Evolutionary conservation across 2,113 vertebrate genomes (phyloP), one percentile per base, ranked within the genome.

Genomic region (Corynorhinus townsendii): DNA sequence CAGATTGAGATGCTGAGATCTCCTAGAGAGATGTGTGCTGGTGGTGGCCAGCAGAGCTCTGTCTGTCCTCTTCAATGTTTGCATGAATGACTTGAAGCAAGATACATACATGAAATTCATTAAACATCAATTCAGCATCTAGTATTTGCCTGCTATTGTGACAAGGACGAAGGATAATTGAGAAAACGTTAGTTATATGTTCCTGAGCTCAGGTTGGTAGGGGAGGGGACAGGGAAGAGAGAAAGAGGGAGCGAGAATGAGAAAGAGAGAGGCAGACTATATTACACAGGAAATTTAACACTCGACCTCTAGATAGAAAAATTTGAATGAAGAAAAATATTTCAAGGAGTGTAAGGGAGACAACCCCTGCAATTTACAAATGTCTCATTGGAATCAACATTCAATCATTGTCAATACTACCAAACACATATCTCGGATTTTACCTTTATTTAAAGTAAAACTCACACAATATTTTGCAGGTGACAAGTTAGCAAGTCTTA

Each of bases 41-140:
- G 95, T 40, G 80, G 49, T 81, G 95, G 12, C 92, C 94, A 52
- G 68, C 90, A 71, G 77, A 90, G 84, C 77, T 90, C 71, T 89
- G 88, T 90, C 85, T 96, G 87, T 97, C 96, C 82, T 95, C 96
- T 96, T 97, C 95, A 24, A 7, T 56, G 90, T 89, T 40, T 76
- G 64, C 59, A n/a, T 56, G 94, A 90, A 86, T 45, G 43, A 72
- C 94, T 43, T 80, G 56, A 75, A 95, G 71, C 64, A 40, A 45
- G 54, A 75, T 24, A 75, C 54, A 79, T 2, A 59, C 86, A 47
- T 92, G 56, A 86, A 90, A 93, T 43, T 43, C 75, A 68, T 89
- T 91, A 83, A 66, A 96, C 66, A 90, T 1, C 17, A 49, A 83
- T 83, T 75, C 30, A 52, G 40, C 7, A 66, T 56, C 45, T 64